Evolutionary conservation across 2,113 vertebrate genomes (phyloP), one percentile per base, ranked within the genome.

Genomic region (Siphamia tubifer): DNA sequence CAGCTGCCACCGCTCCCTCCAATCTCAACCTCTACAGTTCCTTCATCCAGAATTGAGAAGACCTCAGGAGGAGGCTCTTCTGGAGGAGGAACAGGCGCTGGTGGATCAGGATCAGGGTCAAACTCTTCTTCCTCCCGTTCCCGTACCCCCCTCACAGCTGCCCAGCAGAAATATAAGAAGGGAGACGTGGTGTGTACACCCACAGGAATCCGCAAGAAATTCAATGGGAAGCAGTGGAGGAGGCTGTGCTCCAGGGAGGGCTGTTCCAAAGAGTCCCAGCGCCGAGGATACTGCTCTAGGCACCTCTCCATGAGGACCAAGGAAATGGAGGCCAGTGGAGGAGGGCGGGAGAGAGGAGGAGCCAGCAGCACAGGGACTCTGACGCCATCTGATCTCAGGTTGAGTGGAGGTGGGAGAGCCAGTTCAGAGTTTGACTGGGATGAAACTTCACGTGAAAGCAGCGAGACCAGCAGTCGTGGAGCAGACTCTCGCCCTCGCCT

Each of bases 271-370:
- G 96, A 98, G 83, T 97, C 96, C 0, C 96, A 98, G 83, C 90
- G 96, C 0, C 88, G 96, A 0, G 96, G 96, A 0, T 97, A 96
- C 90, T 97, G 96, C 82, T 98, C 96, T 0, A 92, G 96, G 6
- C 96, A 98, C 82, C 92, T 98, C 38, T 97, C 96, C n/a, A 96
- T 98, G 96, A 89, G 96, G 71, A 97, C 96, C 87, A 98, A 98
- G 86, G 96, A 98, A 87, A 95, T 98, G 94, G 96, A 98, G 57
- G 94, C 94, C 30, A 91, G 93, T 36, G 94, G 94, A 0, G 94
- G 94, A 0, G 89, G 93, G 24, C 73, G 87, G 17, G 94, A 94
- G 0, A 83, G 95, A 6, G 92, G 94, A 1, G 92, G 94, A 38
- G 91, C 89, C 40, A 90, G 93, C 82, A 94, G 93, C 84, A 93